Conservation (phyloP, 1,140 invertebrate genomes). For the Philopotamus ludificatus region DNA sequence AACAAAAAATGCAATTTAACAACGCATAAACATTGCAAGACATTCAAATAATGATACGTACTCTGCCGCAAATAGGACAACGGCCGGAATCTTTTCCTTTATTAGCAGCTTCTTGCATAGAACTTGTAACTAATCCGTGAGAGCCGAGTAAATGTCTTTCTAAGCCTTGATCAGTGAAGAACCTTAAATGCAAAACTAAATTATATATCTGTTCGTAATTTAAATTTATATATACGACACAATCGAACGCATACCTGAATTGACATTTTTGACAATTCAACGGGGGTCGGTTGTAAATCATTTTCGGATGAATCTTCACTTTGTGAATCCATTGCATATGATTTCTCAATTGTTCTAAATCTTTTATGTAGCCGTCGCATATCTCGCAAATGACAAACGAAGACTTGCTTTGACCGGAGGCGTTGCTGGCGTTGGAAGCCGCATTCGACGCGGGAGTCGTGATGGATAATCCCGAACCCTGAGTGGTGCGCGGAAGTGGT, state of each 20-base stretch:
- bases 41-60: conserved; percentile 51
- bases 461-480: conserved; percentile 46
- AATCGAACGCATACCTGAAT: conserved; percentile 67
- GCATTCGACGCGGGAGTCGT: conserved; percentile 47
- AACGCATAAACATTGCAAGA: conserved; percentile 1
- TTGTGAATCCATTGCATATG: conserved; percentile 97
- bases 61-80: conserved; percentile 89
- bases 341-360: conserved; percentile 86
- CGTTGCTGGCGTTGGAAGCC: conserved; percentile 50
- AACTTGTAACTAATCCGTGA: conserved; percentile 90
- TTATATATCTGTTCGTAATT: too few species aligned
- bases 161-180: conserved; percentile 75
- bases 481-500: conserved; percentile 71
- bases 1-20: conserved; percentile 13
- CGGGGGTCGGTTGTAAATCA: conserved; percentile 92
- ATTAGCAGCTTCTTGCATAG: conserved; percentile 94
- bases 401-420: conserved; percentile 60
- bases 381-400: conserved; percentile 93
- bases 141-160: conserved; percentile 91
- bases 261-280: conserved; percentile 96
- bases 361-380: conserved; percentile 93
- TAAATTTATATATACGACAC: too few species aligned
- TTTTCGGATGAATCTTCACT: conserved; percentile 94
- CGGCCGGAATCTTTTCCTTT: conserved; percentile 91
- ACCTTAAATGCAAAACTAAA: conserved; percentile 45